phyloP scores from a whole-genome alignment of 2,888 invertebrate genomes.

The Anthophora plumipes region DNA sequence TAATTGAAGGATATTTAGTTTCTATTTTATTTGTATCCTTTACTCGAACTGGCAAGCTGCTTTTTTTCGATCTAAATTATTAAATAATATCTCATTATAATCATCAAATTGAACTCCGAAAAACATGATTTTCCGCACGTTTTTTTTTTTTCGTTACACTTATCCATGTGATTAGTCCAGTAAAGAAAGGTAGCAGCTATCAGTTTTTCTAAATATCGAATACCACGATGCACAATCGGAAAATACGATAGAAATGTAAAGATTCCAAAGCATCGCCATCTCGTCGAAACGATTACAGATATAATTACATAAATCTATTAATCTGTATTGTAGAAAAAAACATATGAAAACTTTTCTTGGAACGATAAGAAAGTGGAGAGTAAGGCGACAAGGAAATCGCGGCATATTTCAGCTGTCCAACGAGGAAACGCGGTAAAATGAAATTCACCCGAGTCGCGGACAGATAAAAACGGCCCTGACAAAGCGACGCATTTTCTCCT shows the following conservation, averaged over 20 bases:
- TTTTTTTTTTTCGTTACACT: no score
- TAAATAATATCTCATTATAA: no score
- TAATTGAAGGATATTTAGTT: no score
- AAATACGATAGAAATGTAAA: no score
- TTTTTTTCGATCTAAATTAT: no score
- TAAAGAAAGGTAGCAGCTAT: neutral
- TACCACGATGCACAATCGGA: neutral
- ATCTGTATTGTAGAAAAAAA: neutral
- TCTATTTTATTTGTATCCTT: no score
- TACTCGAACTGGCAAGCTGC: no score
- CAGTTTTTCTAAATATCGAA: neutral
- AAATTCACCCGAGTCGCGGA: slow-evolving; percentile 20
- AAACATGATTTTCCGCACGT: neutral
- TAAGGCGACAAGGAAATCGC: neutral
- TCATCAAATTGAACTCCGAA: neutral
- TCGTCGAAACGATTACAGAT: neutral
- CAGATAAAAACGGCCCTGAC: slow-evolving; percentile 26
- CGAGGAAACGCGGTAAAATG: slow-evolving; percentile 7
- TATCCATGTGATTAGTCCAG: neutral
- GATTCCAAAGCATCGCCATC: neutral
- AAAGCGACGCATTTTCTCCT: slow-evolving; percentile 53
- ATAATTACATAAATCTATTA: neutral
- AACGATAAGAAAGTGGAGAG: neutral
- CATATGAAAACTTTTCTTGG: no score
- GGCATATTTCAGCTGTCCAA: neutral